Percentiles rank a stretch among this genome's conserved stretches.
phyloP scores from a whole-genome alignment of 2,888 invertebrate species.

The Argyra leucocephala region DNA sequence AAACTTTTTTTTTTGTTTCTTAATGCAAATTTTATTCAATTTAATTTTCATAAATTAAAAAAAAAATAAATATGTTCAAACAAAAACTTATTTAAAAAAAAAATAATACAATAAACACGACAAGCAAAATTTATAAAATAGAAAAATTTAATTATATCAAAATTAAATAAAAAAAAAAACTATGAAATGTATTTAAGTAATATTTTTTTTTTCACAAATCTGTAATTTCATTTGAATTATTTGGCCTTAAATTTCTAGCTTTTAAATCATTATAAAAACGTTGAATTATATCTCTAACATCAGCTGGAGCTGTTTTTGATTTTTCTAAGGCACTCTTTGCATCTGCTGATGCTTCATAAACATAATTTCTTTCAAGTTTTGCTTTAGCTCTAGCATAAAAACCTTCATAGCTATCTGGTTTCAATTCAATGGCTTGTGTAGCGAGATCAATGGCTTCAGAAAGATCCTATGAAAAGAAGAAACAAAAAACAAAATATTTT shows the following conservation, averaged over 20 bases:
- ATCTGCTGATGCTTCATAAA: conserved; percentile 69
- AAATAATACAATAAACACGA: not conserved
- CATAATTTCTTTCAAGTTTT: conserved; percentile 63
- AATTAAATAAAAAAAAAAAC: too few relatives aligned
- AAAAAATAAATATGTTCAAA: too few relatives aligned
- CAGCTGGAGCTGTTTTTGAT: conserved; percentile 16
- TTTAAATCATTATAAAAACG: conserved; percentile 19
- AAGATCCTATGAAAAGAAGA: conserved; percentile 54
- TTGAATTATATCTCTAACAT: conserved; percentile 22
- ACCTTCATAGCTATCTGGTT: conserved; percentile 84
- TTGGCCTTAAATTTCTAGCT: not conserved
- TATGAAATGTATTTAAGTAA: too few relatives aligned
- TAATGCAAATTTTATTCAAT: too few relatives aligned
- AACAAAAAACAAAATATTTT: conserved; percentile 11
- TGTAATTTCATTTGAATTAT: conserved; percentile 15
- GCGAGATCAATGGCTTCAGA: conserved; percentile 81
- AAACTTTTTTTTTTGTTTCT: too few relatives aligned
- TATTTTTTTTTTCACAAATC: conserved; percentile 12
- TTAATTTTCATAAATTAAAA: too few relatives aligned
- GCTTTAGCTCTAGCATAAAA: conserved; percentile 86
- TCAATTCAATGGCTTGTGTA: conserved; percentile 71
- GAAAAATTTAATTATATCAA: too few relatives aligned
- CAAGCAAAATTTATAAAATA: not conserved
- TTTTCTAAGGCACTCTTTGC: conserved; percentile 62
- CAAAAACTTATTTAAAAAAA: too few relatives aligned